Conservation (phyloP, 2,797 vertebrate genomes). For the Bovichtus diacanthus region DNA sequence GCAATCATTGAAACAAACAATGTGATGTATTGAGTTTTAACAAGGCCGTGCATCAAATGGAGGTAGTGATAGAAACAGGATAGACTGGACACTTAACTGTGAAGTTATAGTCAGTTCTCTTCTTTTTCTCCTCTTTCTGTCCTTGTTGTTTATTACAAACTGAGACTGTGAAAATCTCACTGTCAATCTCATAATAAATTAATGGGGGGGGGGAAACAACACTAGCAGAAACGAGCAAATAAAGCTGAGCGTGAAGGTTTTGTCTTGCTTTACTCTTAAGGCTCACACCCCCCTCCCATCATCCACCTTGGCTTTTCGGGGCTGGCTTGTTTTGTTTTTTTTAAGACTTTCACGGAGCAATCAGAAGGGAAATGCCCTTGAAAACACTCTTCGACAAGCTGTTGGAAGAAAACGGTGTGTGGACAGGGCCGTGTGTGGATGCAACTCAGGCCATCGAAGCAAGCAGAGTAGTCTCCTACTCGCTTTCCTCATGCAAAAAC, state of each 20-base stretch:
- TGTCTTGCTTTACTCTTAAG: constrained; percentile 10
- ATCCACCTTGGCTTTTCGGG: constrained; percentile 34
- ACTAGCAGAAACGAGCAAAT: constrained; percentile 15
- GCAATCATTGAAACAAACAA: neutral
- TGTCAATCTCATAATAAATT: constrained; percentile 21
- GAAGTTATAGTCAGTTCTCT: neutral
- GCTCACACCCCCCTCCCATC: constrained; percentile 13
- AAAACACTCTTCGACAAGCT: constrained; percentile 40
- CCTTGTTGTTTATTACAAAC: constrained; percentile 12
- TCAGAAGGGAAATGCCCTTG: constrained; percentile 57
- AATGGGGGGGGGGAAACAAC: neutral
- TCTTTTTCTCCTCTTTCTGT: neutral
- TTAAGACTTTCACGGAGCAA: constrained; percentile 37
- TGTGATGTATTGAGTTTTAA: neutral
- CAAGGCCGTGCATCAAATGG: neutral
- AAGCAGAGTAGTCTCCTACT: neutral
- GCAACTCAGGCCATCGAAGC: constrained; percentile 11
- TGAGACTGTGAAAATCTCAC: constrained; percentile 13
- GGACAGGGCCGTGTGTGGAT: neutral
- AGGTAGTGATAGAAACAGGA: neutral
- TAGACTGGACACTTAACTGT: neutral
- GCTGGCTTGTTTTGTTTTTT: constrained; percentile 50
- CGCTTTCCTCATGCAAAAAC: constrained; percentile 6
- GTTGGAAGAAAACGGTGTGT: constrained; percentile 11
- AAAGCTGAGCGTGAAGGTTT: constrained; percentile 38